phyloP scores from a whole-genome alignment of 2,113 vertebrate species.

The Passer domesticus region DNA sequence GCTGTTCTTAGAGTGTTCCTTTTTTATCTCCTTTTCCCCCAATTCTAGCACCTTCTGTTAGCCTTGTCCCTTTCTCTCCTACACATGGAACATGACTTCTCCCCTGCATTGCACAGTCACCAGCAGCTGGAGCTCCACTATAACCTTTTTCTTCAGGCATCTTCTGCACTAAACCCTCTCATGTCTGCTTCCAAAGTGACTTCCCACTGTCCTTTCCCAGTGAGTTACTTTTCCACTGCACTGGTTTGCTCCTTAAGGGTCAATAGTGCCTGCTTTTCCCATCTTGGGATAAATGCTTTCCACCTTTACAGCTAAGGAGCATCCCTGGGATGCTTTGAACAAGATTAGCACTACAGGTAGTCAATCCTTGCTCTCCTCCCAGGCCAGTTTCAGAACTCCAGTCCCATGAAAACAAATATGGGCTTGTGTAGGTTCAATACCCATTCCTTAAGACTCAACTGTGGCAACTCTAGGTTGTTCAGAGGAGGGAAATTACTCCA shows the following conservation, averaged over 20 bases:
- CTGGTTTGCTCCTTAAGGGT: not conserved
- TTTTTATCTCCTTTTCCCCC: not conserved
- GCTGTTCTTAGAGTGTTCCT: not conserved
- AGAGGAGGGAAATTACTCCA: not conserved
- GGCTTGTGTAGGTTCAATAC: not conserved
- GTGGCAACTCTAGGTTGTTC: not conserved
- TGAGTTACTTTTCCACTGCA: not conserved
- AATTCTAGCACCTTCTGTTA: not conserved
- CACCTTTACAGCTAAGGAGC: not conserved
- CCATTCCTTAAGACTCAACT: not conserved
- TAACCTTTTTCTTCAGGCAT: not conserved
- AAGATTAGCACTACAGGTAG: not conserved
- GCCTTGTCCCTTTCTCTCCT: not conserved
- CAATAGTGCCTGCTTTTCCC: not conserved
- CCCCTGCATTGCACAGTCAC: not conserved
- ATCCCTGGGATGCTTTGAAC: not conserved
- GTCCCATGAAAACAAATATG: not conserved
- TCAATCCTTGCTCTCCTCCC: not conserved
- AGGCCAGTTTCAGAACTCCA: not conserved
- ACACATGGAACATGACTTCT: not conserved
- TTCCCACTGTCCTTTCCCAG: not conserved
- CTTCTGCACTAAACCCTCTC: not conserved
- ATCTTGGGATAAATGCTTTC: not conserved
- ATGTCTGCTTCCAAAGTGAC: not conserved
- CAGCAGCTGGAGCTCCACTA: not conserved